Percentiles rank a stretch among this genome's conserved stretches.
phyloP scores from a whole-genome alignment of 2,113 vertebrate species.

The Oxyura jamaicensis region DNA sequence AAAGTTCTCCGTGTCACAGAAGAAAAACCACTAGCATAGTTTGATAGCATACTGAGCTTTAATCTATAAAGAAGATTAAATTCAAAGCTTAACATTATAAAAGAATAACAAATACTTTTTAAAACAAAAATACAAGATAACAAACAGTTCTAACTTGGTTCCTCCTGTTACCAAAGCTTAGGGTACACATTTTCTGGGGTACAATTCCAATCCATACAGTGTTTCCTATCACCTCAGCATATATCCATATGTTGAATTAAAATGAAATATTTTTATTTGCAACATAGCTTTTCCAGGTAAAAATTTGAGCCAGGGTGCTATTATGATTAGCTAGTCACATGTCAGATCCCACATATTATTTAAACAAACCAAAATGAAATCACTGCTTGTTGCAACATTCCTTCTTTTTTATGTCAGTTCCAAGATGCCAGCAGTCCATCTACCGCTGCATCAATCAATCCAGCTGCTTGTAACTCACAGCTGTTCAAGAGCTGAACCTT shows the following conservation, averaged over 20 bases:
- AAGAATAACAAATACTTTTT: slow-evolving; percentile 65
- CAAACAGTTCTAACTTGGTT: neutral
- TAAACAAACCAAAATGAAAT: neutral
- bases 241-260: neutral
- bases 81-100: slow-evolving; percentile 73
- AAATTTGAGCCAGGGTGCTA: neutral
- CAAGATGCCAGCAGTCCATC: neutral
- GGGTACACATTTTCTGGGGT: neutral
- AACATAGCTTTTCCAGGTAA: neutral
- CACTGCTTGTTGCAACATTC: neutral
- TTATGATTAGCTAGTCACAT: neutral
- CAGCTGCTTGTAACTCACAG: slow-evolving; percentile 2
- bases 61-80: slow-evolving; percentile 77
- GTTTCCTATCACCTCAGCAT: neutral
- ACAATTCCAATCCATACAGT: neutral
- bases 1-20: neutral
- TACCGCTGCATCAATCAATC: neutral
- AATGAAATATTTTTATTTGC: neutral
- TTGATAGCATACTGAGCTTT: slow-evolving; percentile 69
- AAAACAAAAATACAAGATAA: slow-evolving; percentile 27
- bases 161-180: neutral
- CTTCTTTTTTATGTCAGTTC: neutral
- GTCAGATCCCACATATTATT: neutral
- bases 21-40: neutral
- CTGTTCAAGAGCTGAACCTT: neutral